Evolutionary conservation across 2,797 vertebrate genomes (phyloP).

Genomic region (Pipistrellus kuhlii): DNA sequence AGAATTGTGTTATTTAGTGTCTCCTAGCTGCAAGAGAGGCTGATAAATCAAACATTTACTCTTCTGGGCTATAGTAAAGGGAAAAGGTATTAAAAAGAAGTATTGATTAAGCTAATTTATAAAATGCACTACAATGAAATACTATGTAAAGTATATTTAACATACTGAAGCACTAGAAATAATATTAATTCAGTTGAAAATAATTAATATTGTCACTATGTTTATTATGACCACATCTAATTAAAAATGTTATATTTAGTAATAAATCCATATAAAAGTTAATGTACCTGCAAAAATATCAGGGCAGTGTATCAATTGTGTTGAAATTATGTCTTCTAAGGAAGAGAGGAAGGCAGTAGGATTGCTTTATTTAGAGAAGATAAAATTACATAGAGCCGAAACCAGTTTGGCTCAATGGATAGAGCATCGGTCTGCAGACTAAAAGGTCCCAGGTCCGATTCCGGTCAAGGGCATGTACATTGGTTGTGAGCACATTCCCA

Average conservation of each 20-base stretch:
- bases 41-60: not conserved
- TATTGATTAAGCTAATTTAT: not conserved
- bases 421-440: no score
- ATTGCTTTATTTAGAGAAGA: not conserved
- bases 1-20: not conserved
- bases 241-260: conserved; percentile 7
- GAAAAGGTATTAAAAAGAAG: not conserved
- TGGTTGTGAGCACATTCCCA: no score
- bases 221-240: not conserved
- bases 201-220: not conserved
- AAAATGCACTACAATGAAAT: not conserved
- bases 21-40: not conserved
- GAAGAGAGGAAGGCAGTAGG: not conserved
- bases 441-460: no score
- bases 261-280: not conserved
- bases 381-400: not conserved
- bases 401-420: no score
- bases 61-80: not conserved
- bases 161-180: not conserved
- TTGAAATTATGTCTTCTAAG: not conserved
- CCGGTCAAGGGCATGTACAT: no score
- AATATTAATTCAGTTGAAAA: not conserved
- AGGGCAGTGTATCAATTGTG: not conserved
- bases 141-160: not conserved
- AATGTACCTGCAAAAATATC: not conserved